These are phyloP conservation scores for Manacus vitellinus DNA, from an alignment of 2,113 vertebrate genomes.

Conservation along the genomic window DNA sequence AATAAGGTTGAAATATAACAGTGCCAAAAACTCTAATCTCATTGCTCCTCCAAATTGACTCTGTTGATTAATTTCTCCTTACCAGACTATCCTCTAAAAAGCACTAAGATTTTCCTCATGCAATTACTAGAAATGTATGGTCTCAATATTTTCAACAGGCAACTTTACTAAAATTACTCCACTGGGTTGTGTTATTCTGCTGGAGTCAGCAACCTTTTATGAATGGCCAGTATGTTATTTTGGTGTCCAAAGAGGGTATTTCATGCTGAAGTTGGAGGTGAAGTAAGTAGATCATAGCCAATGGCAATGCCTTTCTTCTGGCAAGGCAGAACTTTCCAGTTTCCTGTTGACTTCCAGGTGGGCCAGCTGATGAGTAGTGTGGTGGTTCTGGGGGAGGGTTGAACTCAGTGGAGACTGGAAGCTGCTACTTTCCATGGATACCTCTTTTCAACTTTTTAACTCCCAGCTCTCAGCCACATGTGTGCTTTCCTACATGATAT, in stretches of 20 bases:
- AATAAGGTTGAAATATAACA: not conserved
- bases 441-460: not conserved
- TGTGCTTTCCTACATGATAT: not conserved
- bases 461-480: not conserved
- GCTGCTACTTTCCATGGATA: not conserved
- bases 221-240: not conserved
- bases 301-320: not conserved
- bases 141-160: not conserved
- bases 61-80: not conserved
- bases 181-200: not conserved
- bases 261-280: not conserved
- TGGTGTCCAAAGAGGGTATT: not conserved
- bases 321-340: not conserved
- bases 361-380: not conserved
- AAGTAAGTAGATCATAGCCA: not conserved
- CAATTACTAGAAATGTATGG: not conserved
- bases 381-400: rapidly evolving
- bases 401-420: not conserved
- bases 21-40: not conserved
- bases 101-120: not conserved
- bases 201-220: not conserved
- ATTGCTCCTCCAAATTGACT: not conserved
- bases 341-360: not conserved
- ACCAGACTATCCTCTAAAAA: not conserved
- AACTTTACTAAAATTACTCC: not conserved